Conservation (phyloP, 92 coral and sea anemone species). For the Pocillopora grandis region DNA sequence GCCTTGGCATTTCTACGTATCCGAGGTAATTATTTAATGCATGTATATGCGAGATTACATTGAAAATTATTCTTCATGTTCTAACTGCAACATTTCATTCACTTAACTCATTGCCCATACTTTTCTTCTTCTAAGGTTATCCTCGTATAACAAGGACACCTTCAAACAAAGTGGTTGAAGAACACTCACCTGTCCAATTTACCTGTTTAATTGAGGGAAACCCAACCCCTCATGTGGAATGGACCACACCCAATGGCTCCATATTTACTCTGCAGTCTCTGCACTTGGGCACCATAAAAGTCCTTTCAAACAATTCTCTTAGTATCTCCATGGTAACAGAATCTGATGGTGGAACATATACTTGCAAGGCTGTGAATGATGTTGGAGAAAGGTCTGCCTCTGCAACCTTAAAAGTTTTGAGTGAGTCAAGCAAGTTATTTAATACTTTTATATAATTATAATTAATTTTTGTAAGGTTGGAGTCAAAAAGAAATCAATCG, state of each 20-base stretch:
- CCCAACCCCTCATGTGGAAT: constrained; percentile 60
- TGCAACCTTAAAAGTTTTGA: constrained; percentile 66
- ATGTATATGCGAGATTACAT: not conserved
- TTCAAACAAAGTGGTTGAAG: constrained; percentile 45
- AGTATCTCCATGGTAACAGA: constrained; percentile 58
- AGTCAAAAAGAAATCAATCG: not conserved
- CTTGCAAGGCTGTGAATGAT: constrained; percentile 73
- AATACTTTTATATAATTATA: not conserved
- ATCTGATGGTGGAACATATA: constrained; percentile 70
- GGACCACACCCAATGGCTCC: constrained; percentile 78
- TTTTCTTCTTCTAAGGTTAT: constrained; percentile 46
- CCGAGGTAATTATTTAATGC: constrained; percentile 53
- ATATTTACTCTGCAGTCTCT: constrained; percentile 32
- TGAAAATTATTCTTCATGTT: not conserved
- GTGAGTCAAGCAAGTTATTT: constrained; percentile 51
- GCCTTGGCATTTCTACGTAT: constrained; percentile 62
- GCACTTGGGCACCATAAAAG: constrained; percentile 49
- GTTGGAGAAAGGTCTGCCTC: constrained; percentile 56
- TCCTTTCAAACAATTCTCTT: constrained; percentile 78
- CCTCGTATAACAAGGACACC: constrained; percentile 67
- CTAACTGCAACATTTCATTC: not conserved
- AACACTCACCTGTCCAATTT: constrained; percentile 49
- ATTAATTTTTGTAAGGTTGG: not conserved
- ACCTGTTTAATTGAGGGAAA: constrained; percentile 59
- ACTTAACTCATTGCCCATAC: not conserved